Evolutionary conservation across 2,113 vertebrate species (phyloP).

Genomic region (Haliaeetus leucogaster): DNA sequence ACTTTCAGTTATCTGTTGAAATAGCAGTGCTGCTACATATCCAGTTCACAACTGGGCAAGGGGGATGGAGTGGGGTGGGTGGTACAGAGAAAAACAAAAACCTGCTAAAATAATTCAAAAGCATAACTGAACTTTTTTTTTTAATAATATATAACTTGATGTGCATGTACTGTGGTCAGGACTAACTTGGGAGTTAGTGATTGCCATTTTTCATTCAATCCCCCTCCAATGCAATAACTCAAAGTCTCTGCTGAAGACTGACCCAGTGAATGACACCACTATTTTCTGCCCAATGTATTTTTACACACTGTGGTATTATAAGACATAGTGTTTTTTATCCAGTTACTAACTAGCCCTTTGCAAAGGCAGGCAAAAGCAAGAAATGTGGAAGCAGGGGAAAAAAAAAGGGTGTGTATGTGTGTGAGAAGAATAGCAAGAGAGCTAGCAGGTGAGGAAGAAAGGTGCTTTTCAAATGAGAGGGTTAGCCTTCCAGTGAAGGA

Average conservation of each 20-base stretch:
- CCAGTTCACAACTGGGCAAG: background rate
- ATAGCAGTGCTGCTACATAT: background rate
- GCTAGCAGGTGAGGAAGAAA: background rate
- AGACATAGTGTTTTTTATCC: background rate
- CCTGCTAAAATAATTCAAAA: background rate
- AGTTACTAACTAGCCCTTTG: background rate
- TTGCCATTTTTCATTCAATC: background rate
- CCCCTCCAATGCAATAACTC: background rate
- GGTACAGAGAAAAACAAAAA: background rate
- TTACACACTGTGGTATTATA: background rate
- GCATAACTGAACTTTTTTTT: background rate
- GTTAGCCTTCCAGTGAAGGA: background rate
- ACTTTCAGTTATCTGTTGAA: background rate
- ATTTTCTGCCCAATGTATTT: background rate
- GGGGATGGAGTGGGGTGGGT: background rate
- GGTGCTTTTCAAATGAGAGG: background rate
- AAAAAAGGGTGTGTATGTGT: too few relatives aligned
- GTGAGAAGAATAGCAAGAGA: background rate
- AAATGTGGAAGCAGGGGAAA: background rate
- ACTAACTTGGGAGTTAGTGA: background rate
- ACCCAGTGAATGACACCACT: background rate
- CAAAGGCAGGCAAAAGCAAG: background rate
- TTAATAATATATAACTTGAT: background rate
- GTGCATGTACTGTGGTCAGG: background rate
- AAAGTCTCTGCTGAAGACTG: background rate